Base-by-base conservation (phyloP, 92 coral and sea anemone genomes). In the Palythoa caribaeorum region DNA sequence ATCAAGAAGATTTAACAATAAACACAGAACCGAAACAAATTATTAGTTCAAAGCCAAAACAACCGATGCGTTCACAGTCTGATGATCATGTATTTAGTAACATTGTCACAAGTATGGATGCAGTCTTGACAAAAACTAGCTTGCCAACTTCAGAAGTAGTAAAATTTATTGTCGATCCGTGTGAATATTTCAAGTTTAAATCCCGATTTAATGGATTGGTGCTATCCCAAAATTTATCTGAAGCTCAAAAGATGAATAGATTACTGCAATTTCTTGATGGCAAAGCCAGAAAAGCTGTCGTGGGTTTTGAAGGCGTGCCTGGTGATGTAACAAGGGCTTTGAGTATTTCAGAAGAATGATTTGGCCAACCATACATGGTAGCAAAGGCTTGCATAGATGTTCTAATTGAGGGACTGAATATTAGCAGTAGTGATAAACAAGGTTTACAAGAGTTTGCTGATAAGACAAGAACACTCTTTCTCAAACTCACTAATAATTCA, bases 61-160 rank as follows among this genome's bases (percentile, higher is more conserved):
- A 68, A 28, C 38, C 38, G 6, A 21, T 68, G 38, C 38, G 73
- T 68, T 60, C 85, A 17, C 77, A 70, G 38, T 35, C 83, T 13
- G 76, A 89, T 71, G 90, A 81, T 9, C 68, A 5, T 20, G 76
- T 89, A 84, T 59, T 92, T 73, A 57, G 57, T 50, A 89, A 75
- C 53, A 51, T 87, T 36, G 88, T 90, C 39, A 55, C 36, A 37
- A 87, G 84, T 38, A 70, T 92, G 75, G 90, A 90, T 55, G 83
- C 90, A 0, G 87, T 92, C 19, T 80, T 83, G 47, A 83, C 91
- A 36, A 77, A 76, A 48, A 88, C 91, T 4, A 92, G 71, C 80
- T 86, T 93, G 65, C 93, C 90, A 9, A 89, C 88, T 9, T 76
- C 88, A 52, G 84, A 87, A 40, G 88, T 84, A 3, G 90, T 84